These are phyloP conservation scores for Pogonocichla stellata DNA, from an alignment of 2,113 vertebrate species.

Conservation along the genomic window DNA sequence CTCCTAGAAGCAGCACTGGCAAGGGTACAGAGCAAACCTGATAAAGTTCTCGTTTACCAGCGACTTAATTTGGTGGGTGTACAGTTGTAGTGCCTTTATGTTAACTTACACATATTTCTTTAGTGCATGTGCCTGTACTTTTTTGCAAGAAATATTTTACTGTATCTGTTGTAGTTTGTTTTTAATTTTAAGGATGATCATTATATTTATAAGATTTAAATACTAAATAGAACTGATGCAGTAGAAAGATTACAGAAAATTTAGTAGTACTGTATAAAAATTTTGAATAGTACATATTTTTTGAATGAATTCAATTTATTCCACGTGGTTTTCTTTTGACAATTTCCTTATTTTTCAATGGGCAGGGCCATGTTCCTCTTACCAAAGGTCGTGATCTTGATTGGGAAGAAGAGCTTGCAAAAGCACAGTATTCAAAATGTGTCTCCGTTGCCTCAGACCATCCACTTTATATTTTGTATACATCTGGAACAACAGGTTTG, in stretches of 20 bases:
- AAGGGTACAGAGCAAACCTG: constrained; percentile 80
- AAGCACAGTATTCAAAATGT: constrained; percentile 82
- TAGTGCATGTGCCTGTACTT: background rate
- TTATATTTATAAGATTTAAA: background rate
- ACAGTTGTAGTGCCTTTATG: background rate
- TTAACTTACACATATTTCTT: background rate
- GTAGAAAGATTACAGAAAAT: background rate
- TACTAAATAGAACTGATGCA: background rate
- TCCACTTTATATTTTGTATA: constrained; percentile 94
- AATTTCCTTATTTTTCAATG: background rate
- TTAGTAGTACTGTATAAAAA: background rate
- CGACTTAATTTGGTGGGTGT: constrained; percentile 86
- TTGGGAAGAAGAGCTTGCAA: constrained; percentile 91
- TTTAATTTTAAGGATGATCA: background rate
- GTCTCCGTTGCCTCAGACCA: constrained; percentile 86
- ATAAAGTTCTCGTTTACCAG: constrained; percentile 89
- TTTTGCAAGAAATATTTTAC: background rate
- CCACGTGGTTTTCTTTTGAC: background rate
- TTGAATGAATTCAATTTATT: background rate
- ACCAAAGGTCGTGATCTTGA: constrained; percentile 79
- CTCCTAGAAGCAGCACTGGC: constrained; percentile 88
- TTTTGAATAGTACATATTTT: background rate
- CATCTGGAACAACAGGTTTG: constrained; percentile 92
- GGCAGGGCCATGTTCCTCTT: constrained; percentile 80
- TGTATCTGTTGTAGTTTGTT: background rate